Base-by-base conservation (phyloP, 2,113 vertebrate genomes). In the Calidris pygmaea region DNA sequence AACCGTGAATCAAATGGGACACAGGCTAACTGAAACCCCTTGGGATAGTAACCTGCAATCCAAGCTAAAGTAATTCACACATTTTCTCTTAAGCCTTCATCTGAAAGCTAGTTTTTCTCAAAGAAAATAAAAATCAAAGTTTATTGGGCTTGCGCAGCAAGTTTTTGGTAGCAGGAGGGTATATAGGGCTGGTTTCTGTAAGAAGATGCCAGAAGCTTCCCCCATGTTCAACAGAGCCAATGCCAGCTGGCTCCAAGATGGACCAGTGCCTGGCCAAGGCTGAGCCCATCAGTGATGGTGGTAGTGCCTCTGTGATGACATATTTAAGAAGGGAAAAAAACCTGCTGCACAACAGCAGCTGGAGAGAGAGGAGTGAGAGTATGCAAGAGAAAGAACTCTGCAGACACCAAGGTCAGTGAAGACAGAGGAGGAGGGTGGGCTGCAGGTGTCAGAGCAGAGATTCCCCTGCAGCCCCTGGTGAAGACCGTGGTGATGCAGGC, bases 271-370 rank as follows among this genome's bases (percentile, higher is more conserved):
- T 18, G 13, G 20, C 21, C 48, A 39, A 32, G 15, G 17, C n/a
- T 0, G 4, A 85, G 15, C 17, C 27, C 24, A 45, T 19, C 18
- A 60, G 12, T 2, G 2, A 23, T 0, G 1, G 27, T 48, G 52
- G 20, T 3, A 50, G 21, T 2, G 6, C 2, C 24, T 52, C 50
- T 71, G 29, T 2, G 20, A 20, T 35, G 53, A 39, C 0, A 0
- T 22, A 9, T 4, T 35, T 47, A 27, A 47, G 14, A n/a, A 53
- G 8, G 6, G 8, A 4, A 2, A 37, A 72, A 34, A 45, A 35
- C 17, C 17, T 27, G 47, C 35, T 79, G 35, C 9, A 14, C 22
- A 23, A 65, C 29, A 52, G 37, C 47, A 7, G 30, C 26, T 39
- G 9, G 60, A 21, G 67, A 37, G 50, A 67, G 21, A 89, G 15